These are phyloP conservation scores for Perithous albicinctus DNA, from an alignment of 2,888 invertebrate genomes.

Conservation along the genomic window DNA sequence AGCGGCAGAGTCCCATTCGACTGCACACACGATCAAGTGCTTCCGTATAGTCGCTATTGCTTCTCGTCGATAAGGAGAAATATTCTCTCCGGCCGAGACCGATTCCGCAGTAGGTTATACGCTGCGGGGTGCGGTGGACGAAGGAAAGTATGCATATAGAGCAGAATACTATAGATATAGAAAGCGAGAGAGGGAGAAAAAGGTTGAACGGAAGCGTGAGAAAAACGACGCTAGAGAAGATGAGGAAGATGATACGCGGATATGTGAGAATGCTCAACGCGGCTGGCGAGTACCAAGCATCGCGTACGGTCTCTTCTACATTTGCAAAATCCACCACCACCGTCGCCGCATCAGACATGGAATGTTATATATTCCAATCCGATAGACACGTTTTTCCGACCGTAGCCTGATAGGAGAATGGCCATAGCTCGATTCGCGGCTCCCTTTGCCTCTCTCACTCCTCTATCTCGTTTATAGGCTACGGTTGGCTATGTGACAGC, in stretches of 20 bases:
- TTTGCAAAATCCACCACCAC: conserved; percentile 13
- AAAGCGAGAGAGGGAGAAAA: conserved; percentile 30
- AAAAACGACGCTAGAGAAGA: conserved; percentile 60
- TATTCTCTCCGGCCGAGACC: conserved; percentile 69
- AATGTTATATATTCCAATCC: conserved; percentile 77
- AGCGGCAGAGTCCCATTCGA: conserved; percentile 22
- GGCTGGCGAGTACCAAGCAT: conserved; percentile 48
- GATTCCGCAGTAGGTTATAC: conserved; percentile 46
- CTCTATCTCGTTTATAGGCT: neutral
- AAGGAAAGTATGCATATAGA: conserved; percentile 31
- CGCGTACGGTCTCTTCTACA: conserved; percentile 10
- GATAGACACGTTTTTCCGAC: conserved; percentile 75
- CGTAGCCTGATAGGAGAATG: conserved; percentile 75
- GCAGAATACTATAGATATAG: conserved; percentile 21
- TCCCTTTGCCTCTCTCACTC: conserved; percentile 17
- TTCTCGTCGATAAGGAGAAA: conserved; percentile 78
- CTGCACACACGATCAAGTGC: conserved; percentile 39
- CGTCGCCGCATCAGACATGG: conserved; percentile 15
- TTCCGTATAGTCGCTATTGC: conserved; percentile 68
- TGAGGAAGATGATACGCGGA: conserved; percentile 73
- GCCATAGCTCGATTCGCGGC: conserved; percentile 71
- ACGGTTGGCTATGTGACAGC: conserved; percentile 5
- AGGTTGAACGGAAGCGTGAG: conserved; percentile 18
- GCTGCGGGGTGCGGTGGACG: conserved; percentile 39
- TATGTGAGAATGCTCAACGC: conserved; percentile 50